These are phyloP conservation scores for Scelioninae gen. 1 DNA, from an alignment of 2,888 invertebrate species.

Conservation along the genomic window DNA sequence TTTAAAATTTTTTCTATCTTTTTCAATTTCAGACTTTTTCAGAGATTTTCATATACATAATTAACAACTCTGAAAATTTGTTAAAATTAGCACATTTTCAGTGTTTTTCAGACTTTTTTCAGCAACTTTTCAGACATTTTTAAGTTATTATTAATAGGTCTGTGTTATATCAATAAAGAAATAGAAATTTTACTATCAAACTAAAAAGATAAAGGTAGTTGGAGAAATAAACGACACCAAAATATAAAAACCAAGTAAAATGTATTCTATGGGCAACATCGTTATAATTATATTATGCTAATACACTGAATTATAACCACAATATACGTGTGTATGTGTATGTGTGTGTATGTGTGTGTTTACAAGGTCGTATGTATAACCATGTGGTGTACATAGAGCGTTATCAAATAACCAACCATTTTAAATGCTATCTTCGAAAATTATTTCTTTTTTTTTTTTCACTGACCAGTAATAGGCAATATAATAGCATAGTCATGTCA, in stretches of 20 bases:
- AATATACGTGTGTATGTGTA: conserved; percentile 75
- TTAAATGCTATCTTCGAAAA: conserved; percentile 79
- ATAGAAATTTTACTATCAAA: no score
- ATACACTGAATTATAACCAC: conserved; percentile 84
- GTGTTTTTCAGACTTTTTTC: no score
- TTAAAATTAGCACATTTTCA: no score
- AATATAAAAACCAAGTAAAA: conserved; percentile 84
- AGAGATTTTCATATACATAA: no score
- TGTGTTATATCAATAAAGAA: no score
- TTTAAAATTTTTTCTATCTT: no score
- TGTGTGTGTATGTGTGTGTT: conserved; percentile 74
- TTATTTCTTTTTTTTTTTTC: conserved; percentile 72
- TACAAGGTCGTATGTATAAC: conserved; percentile 77
- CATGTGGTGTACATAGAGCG: conserved; percentile 80
- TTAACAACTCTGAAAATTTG: no score
- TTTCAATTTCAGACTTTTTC: no score
- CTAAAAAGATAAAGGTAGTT: no score
- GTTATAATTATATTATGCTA: conserved; percentile 83
- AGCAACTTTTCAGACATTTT: no score
- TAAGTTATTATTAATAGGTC: no score
- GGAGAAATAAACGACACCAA: conserved; percentile 77
- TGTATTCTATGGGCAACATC: conserved; percentile 84
- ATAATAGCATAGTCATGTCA: conserved; percentile 79
- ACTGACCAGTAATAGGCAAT: conserved; percentile 81
- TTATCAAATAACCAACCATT: conserved; percentile 81